Conservation (phyloP, 2,113 vertebrate genomes). For the Nicator chloris region DNA sequence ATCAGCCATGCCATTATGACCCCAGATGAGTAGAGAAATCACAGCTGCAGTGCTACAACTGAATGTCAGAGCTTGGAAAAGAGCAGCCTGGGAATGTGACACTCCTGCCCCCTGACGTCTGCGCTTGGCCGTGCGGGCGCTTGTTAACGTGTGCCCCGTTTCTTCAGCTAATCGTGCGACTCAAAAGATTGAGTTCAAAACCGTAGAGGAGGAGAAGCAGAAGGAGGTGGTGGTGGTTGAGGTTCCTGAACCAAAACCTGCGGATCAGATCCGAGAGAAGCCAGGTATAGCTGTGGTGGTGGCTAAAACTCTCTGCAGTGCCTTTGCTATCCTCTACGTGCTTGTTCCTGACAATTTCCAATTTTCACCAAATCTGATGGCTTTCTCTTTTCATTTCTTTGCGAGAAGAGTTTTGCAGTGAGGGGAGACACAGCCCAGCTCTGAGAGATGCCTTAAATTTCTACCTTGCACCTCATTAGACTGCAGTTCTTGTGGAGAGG, state of each 20-base stretch:
- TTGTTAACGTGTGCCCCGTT: constrained; percentile 62
- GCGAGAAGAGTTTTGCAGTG: background rate
- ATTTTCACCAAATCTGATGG: background rate
- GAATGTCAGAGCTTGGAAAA: background rate
- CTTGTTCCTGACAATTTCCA: background rate
- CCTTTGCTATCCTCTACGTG: constrained; percentile 22
- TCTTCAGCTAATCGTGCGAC: constrained; percentile 67
- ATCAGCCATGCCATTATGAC: accelerated
- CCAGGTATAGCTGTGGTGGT: constrained; percentile 68
- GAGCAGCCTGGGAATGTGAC: background rate
- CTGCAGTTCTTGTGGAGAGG: background rate
- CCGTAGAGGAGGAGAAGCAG: constrained; percentile 67
- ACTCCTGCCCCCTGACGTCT: background rate
- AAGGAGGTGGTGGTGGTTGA: constrained; percentile 67
- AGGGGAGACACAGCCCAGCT: background rate
- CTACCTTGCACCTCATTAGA: background rate
- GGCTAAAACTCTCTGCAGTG: constrained; percentile 53
- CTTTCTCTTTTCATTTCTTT: background rate
- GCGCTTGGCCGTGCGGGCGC: background rate
- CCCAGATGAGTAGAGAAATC: background rate
- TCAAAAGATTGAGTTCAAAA: constrained; percentile 65
- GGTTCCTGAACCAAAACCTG: constrained; percentile 61
- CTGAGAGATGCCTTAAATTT: background rate
- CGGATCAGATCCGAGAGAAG: constrained; percentile 60
- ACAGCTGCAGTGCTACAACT: background rate